Conservation (phyloP, 2,113 vertebrate species). For the Notarius lentiginosus region DNA sequence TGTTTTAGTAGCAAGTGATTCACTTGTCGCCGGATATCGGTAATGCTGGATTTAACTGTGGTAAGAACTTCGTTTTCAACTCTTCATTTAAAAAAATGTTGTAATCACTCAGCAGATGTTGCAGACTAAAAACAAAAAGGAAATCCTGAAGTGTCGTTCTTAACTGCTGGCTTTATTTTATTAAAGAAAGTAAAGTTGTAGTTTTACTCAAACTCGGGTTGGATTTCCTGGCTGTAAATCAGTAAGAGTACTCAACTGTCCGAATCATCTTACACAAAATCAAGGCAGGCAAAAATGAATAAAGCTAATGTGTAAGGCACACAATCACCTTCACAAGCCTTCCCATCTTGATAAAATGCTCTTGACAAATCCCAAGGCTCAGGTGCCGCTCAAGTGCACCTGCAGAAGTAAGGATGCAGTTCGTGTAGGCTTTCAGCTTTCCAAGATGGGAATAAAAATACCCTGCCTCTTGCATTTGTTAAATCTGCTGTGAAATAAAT, state of each 20-base stretch:
- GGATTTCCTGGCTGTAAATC: constrained; percentile 44
- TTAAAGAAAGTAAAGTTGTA: constrained; percentile 11
- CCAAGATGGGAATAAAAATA: constrained; percentile 22
- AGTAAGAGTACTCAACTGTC: constrained; percentile 45
- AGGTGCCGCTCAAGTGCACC: constrained; percentile 53
- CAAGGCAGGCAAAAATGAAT: constrained; percentile 50
- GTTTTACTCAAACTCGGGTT: constrained; percentile 36
- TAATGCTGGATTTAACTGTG: constrained; percentile 14
- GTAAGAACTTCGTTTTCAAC: constrained; percentile 16
- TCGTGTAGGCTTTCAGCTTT: constrained; percentile 23
- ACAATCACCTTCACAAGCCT: constrained; percentile 36
- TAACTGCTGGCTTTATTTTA: constrained; percentile 24
- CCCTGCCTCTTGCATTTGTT: constrained; percentile 30
- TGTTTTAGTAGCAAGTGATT: constrained; percentile 48
- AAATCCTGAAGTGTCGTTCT: constrained; percentile 27
- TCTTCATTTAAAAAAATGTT: not conserved
- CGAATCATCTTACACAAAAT: constrained; percentile 33
- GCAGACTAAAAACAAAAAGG: not conserved
- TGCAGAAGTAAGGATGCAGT: constrained; percentile 57
- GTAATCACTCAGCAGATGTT: constrained; percentile 39
- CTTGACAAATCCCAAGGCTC: constrained; percentile 49
- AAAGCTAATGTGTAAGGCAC: constrained; percentile 46
- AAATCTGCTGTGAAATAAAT: constrained; percentile 29
- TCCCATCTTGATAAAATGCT: constrained; percentile 50
- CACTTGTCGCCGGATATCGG: constrained; percentile 31